Evolutionary conservation across 2,113 vertebrate genomes (phyloP), one percentile per base, ranked within the genome.

Genomic region (Clarias batrachus): DNA sequence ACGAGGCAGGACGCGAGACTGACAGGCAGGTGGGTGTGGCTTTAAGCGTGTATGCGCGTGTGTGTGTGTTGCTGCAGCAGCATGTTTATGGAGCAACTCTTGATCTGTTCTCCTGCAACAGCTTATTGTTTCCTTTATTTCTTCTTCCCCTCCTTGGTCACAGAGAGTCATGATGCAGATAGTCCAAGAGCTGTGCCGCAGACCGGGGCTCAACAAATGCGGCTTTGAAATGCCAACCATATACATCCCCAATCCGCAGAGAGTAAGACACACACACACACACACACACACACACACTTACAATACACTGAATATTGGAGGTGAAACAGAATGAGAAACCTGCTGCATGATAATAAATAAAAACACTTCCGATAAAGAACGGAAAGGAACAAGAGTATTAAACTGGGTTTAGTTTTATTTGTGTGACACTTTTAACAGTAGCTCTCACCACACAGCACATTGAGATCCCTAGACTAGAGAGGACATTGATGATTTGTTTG

Each of bases 91-190:
- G 19, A 74, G 65, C 30, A 12, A 33, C 2, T 70, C 57, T 78
- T 73, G 76, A 70, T 27, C 54, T 48, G 3, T 37, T 57, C 19
- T 16, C n/a, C 0, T 82, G 25, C 78, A n/a, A 12, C 54, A 17
- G 56, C n/a, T 17, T 23, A 7, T 27, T 10, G 19, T 68, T 30
- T 14, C 37, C 10, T 21, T 5, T 12, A 30, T 5, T 27, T 68
- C 81, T 14, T 33, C 74, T 63, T 3, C 65, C 13, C 2, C 27
- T 19, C 16, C 77, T 54, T 27, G 16, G 83, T 70, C 62, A 52
- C 90, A 96, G 95, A 94, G 95, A 88, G 95, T 96, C 30, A 95
- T 96, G 95, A 96, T 96, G 95, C 95, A 96, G 93, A 96, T 96
- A 2, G 95, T 96, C 21, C 95, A 96, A 90, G 95, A 96, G 87